These are phyloP conservation scores for Plestiodon gilberti DNA, from an alignment of 2,113 vertebrate genomes.

Conservation along the genomic window DNA sequence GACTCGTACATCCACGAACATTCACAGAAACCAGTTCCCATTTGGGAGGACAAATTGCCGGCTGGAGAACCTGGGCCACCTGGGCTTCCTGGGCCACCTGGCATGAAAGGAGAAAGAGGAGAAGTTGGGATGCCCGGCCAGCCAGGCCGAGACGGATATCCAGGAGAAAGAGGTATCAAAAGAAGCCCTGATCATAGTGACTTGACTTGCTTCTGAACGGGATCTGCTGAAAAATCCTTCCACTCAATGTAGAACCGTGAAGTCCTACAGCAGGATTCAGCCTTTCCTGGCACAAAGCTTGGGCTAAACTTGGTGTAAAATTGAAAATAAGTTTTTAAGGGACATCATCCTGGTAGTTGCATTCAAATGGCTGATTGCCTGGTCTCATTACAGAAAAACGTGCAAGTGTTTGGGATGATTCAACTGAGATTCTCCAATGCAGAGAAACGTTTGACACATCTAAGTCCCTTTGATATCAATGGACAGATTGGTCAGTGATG, in stretches of 20 bases:
- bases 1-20: constrained; percentile 84
- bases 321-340: too few relatives aligned
- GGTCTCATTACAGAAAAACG: too few relatives aligned
- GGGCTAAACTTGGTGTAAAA: neutral
- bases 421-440: too few relatives aligned
- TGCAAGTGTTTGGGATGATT: too few relatives aligned
- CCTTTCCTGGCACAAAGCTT: too few relatives aligned
- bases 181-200: neutral
- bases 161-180: constrained; percentile 84
- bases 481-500: too few relatives aligned
- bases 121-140: constrained; percentile 73
- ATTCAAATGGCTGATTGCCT: too few relatives aligned
- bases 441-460: too few relatives aligned
- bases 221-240: neutral
- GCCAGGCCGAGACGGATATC: constrained; percentile 76
- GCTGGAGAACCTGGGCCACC: constrained; percentile 84
- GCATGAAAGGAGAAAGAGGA: constrained; percentile 77
- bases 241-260: neutral
- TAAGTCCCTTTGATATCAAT: too few relatives aligned
- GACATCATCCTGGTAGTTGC: too few relatives aligned
- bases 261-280: too few relatives aligned
- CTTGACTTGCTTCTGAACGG: neutral
- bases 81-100: constrained; percentile 75
- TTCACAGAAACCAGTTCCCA: constrained; percentile 82
- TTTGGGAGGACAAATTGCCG: constrained; percentile 80